Evolutionary conservation across 2,113 vertebrate species (phyloP).

Genomic region (Xenopus laevis): DNA sequence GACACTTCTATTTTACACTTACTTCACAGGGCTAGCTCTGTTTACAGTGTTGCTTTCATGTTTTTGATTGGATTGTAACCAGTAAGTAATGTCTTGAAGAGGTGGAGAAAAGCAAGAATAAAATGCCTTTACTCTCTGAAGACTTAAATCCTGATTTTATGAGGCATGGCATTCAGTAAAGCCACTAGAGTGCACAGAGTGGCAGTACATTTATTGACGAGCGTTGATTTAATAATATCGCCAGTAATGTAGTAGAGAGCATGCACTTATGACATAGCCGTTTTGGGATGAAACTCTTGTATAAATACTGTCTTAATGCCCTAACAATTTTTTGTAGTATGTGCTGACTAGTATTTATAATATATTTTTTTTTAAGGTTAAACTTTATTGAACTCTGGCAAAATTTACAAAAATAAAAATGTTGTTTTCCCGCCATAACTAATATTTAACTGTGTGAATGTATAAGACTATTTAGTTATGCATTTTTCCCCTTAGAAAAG

Average conservation of each 20-base stretch:
- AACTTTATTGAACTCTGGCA: background rate
- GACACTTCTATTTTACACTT: conserved; percentile 78
- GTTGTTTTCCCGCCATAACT: background rate
- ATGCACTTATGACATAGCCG: conserved; percentile 16
- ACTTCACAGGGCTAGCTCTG: conserved; percentile 70
- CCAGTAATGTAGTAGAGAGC: conserved; percentile 42
- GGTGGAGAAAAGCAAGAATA: conserved; percentile 50
- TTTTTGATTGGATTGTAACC: conserved; percentile 63
- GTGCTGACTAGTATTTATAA: background rate
- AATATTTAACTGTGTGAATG: conserved; percentile 19
- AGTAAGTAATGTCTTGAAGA: conserved; percentile 58
- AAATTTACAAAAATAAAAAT: background rate
- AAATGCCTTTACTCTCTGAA: conserved; percentile 58
- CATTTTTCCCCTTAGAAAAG: background rate
- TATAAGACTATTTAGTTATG: conserved; percentile 15
- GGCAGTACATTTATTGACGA: conserved; percentile 48
- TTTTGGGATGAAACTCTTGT: background rate
- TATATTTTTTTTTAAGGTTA: background rate
- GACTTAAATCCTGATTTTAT: conserved; percentile 64
- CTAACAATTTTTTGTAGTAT: background rate
- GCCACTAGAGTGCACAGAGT: conserved; percentile 53
- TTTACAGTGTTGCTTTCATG: conserved; percentile 70
- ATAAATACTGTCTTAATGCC: conserved; percentile 12
- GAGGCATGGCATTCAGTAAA: conserved; percentile 59
- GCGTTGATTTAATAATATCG: conserved; percentile 46